Base-by-base conservation (phyloP, 2,797 vertebrate genomes). In the Poeciliopsis presidionis region DNA sequence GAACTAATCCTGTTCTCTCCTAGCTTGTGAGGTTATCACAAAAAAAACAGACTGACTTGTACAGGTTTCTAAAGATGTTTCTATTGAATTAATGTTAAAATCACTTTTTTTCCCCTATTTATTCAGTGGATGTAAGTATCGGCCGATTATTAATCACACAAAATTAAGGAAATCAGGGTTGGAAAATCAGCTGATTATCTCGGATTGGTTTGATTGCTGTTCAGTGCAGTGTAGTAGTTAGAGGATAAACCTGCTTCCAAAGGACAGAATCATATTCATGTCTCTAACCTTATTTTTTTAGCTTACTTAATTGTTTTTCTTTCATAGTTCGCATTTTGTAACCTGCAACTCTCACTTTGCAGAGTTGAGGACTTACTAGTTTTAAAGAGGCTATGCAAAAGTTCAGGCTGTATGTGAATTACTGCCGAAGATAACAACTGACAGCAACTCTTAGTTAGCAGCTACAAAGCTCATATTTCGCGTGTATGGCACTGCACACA, bases 401-500 rank as follows among this genome's bases (percentile, higher is more conserved):
- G 12, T n/a, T 39, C 39, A 7, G 14, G 41, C 25, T 28, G 43
- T 7, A 45, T 70, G 46, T 70, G 41, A 70, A 3, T 70, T 46
- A 8, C 13, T 7, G 16, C 43, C 4, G 3, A 28, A 46, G 43
- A 45, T 16, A 7, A 28, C 67, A 25, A 41, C 39, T 67, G 63
- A 67, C 20, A 25, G 63, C 36, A 67, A 22, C 33, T 12, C 63
- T 41, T 12, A 41, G 33, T 39, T 49, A 33, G 72, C 69, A 79
- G 61, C 77, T 74, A 47, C 33, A 22, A n/a, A 76, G 63, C 77
- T 75, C 16, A 73, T 43, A 69, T 55, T 77, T 12, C 39, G 30
- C 33, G 13, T 46, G 28, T 8, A 25, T 74, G 45, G 61, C 16
- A 2, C 63, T 75, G 73, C 79, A 49, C 45, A 81, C 43, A 63